Percentiles rank a stretch among this genome's conserved stretches.
phyloP scores from a whole-genome alignment of 2,888 invertebrate species.

The Andrena bicolor region DNA sequence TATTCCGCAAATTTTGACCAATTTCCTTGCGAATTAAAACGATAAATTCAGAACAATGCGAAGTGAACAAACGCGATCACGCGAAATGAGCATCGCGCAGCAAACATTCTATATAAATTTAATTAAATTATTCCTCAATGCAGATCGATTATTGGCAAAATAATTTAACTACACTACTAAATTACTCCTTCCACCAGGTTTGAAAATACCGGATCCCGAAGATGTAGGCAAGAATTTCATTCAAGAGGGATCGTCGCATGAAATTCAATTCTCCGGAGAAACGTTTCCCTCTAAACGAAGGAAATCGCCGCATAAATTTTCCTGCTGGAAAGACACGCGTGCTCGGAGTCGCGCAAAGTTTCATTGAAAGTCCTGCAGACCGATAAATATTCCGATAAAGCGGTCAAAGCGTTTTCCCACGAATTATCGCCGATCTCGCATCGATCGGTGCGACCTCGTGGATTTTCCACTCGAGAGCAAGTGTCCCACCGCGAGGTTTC shows the following conservation, averaged over 20 bases:
- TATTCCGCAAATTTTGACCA: background rate
- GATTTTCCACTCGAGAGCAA: constrained; percentile 8
- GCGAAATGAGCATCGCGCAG: constrained; percentile 42
- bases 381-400: constrained; percentile 19
- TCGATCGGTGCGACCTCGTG: background rate
- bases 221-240: too few species aligned
- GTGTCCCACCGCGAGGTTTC: background rate
- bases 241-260: background rate
- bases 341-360: background rate
- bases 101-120: too few species aligned
- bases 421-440: constrained; percentile 30
- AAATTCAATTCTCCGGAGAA: background rate
- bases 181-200: too few species aligned
- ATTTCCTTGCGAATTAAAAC: constrained; percentile 3
- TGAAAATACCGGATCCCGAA: too few species aligned
- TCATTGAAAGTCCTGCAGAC: constrained; percentile 9
- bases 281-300: background rate
- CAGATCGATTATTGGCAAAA: too few species aligned
- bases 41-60: background rate
- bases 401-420: background rate
- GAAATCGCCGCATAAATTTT: constrained; percentile 6
- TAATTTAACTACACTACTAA: too few species aligned
- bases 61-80: background rate
- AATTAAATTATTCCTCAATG: too few species aligned
- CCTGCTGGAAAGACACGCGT: background rate